phyloP scores from a whole-genome alignment of 2,797 vertebrate genomes.

The Meriones psammophilus region DNA sequence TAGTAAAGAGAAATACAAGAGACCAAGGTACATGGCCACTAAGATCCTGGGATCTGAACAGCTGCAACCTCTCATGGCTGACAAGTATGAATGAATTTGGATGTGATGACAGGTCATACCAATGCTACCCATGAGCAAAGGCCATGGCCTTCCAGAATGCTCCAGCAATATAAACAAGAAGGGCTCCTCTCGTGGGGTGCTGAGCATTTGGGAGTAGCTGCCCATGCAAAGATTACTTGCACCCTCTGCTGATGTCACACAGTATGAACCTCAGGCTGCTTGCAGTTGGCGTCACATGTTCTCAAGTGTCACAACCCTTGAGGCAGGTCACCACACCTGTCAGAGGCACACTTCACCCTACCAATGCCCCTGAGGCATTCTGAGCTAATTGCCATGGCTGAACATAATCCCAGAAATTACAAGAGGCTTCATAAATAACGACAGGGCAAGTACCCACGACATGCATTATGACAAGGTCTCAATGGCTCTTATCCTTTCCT shows the following conservation, averaged over 20 bases:
- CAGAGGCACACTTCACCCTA: constrained; percentile 87
- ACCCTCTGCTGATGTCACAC: constrained; percentile 83
- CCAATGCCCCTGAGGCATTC: constrained; percentile 90
- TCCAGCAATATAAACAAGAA: constrained; percentile 80
- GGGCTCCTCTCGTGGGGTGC: constrained; percentile 71
- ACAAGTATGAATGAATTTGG: background rate
- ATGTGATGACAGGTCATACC: background rate
- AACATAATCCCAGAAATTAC: constrained; percentile 92
- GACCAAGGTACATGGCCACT: constrained; percentile 25
- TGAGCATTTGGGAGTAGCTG: constrained; percentile 83
- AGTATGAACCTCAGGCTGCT: constrained; percentile 89
- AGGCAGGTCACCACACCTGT: constrained; percentile 86
- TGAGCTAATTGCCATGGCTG: constrained; percentile 91
- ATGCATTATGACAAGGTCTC: constrained; percentile 89
- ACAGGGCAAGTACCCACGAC: constrained; percentile 80
- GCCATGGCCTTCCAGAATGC: constrained; percentile 73
- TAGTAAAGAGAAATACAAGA: background rate
- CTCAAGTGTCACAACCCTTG: constrained; percentile 86
- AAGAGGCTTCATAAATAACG: constrained; percentile 91
- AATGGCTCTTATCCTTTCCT: constrained; percentile 88
- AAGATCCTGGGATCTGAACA: background rate
- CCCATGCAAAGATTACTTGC: constrained; percentile 80
- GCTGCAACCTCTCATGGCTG: background rate
- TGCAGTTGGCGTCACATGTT: constrained; percentile 88
- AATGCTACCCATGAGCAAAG: background rate